Evolutionary conservation across 2,888 invertebrate genomes (phyloP), one percentile per base, ranked within the genome.

Genomic region (Dicyrtoma fusca): DNA sequence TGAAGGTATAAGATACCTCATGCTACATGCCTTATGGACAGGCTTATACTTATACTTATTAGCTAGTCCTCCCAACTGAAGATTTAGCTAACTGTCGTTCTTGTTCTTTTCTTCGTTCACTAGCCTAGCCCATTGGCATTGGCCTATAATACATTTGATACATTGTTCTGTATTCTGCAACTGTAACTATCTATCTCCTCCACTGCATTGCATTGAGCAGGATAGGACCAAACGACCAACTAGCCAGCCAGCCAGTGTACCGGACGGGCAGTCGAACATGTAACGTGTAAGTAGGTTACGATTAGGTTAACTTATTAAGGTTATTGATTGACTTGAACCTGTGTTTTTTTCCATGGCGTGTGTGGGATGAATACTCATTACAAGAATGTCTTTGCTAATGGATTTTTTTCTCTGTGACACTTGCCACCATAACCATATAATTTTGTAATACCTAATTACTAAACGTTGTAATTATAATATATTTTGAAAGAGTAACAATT

Each of bases 81-180:
- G 53, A 21, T 17, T 53, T 19, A 49, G 49, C 14, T 8, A 53
- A 53, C 17, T 53, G 53, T 53, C 53, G 53, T 53, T 53, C 42
- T 34, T 42, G n/a, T 34, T 34, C 34, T 34, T 34, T 34, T 34
- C 34, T 34, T 21, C 21, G 17, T 23, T 25, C 23, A 19, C n/a
- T 57, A 57, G 61, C 61, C 61, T 61, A 44, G 61, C 59, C 55
- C 21, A 55, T 55, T 42, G 61, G 44, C 61, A 61, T 61, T 61
- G 61, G 61, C 61, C 61, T 44, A 61, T 61, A 61, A 61, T 61
- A 34, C 34, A 34, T 34, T 34, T 34, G 34, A 34, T 34, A 34
- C 26, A 61, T 61, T 61, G 61, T 61, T 61, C 34, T 34, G 34
- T 34, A 34, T 34, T 61, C 61, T 61, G 17, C 44, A 44, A 26